Base-by-base conservation (phyloP, 2,797 vertebrate genomes). In the Phataginus tetradactyla region DNA sequence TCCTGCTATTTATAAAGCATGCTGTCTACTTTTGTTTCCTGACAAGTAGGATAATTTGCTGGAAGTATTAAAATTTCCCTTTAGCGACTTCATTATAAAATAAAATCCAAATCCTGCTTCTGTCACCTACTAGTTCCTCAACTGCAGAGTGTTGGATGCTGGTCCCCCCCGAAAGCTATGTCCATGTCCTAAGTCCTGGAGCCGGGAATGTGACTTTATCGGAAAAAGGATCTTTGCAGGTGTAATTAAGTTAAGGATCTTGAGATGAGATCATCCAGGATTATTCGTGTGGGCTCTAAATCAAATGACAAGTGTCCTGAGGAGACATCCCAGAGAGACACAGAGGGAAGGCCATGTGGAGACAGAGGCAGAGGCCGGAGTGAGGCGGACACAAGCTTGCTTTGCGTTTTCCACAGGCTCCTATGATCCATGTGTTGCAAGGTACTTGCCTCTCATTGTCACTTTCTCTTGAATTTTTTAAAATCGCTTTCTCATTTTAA, bases 171-270 rank as follows among this genome's bases (percentile, higher is more conserved):
- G 17, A 63, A 34, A n/a, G 15, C 7, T 15, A 13, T 7, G 32
- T 39, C 29, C 4, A 15, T 1, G 8, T 51, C 17, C 59, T 55
- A 29, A 90, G 14, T 34, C 49, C n/a, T 7, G 27, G 61, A 45
- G 12, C 57, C 34, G 29, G 7, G 45, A 45, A 20, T 29, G 66
- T 25, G 37, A 49, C 27, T 84, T 94, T 79, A 55, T 20, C 45
- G 74, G 64, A 84, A 68, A 86, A 80, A 88, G 15, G 27, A 51
- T 72, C 90, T 95, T 61, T 71, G 49, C 53, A 88, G 79, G 74
- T 34, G 21, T 61, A 34, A 86, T 69, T 69, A 81, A 51, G 45
- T 49, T 61, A 66, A n/a, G 27, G 77, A 32, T 42, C 71, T 72
- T 0, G 18, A 49, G 80, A 93, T 61, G 81, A 96, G 37, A 61